Conservation (phyloP, 1,140 invertebrate species). For the Drosophila simulans region DNA sequence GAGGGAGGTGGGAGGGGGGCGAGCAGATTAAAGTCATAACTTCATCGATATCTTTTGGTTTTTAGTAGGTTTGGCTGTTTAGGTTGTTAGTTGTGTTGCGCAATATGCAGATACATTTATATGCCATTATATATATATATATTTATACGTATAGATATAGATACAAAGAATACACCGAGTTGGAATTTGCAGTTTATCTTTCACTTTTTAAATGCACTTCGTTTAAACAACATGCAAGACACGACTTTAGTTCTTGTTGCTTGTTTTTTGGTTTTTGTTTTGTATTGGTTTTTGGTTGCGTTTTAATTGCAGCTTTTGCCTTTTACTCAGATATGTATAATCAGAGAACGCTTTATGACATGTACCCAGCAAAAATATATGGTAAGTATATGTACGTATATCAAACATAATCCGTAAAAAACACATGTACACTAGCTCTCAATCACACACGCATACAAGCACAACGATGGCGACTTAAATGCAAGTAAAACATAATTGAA, state of each 20-base stretch:
- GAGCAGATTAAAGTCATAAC: slow-evolving; percentile 66
- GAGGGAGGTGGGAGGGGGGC: neutral
- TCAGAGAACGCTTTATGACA: slow-evolving; percentile 74
- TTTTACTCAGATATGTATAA: slow-evolving; percentile 51
- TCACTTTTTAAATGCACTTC: slow-evolving; percentile 64
- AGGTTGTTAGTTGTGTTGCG: slow-evolving; percentile 63
- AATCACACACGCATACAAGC: slow-evolving; percentile 28
- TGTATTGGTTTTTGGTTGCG: slow-evolving; percentile 23
- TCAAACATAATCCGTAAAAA: slow-evolving; percentile 61
- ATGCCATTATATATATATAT: slow-evolving; percentile 37
- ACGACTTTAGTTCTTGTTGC: slow-evolving; percentile 52
- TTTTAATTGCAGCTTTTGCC: slow-evolving; percentile 37
- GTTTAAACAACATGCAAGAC: slow-evolving; percentile 74
- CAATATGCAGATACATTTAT: slow-evolving; percentile 54
- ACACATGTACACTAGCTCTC: slow-evolving; percentile 39
- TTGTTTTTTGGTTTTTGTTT: slow-evolving; percentile 14
- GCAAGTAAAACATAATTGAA: slow-evolving; percentile 45
- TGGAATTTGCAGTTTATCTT: slow-evolving; percentile 47
- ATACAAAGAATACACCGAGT: slow-evolving; percentile 67
- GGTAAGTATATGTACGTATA: slow-evolving; percentile 37
- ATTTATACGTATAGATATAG: slow-evolving; percentile 53
- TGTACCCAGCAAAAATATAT: slow-evolving; percentile 76
- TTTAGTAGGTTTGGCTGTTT: slow-evolving; percentile 52
- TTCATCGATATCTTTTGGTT: slow-evolving; percentile 40
- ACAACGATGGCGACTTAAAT: slow-evolving; percentile 35